phyloP scores from a whole-genome alignment of 2,113 vertebrate species.

The Centropus bengalensis region DNA sequence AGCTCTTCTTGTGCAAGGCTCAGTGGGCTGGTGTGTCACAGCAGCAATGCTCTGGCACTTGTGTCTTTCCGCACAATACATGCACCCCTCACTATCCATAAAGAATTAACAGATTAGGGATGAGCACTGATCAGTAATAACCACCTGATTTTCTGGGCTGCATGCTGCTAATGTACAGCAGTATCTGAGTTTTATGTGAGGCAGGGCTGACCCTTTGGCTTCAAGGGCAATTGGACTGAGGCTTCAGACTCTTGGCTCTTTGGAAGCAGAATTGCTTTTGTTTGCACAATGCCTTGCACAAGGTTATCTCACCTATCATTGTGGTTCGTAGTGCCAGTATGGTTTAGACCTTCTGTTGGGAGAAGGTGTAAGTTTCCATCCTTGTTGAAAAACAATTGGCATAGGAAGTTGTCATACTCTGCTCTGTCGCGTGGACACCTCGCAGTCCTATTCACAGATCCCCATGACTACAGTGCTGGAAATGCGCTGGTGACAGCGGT shows the following conservation, averaged over 20 bases:
- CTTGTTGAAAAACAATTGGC: background rate
- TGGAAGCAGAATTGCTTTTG: background rate
- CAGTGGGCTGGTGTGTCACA: background rate
- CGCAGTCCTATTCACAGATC: background rate
- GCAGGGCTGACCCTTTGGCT: background rate
- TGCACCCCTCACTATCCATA: rapidly evolving
- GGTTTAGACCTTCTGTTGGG: background rate
- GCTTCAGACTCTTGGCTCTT: background rate
- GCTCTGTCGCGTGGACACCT: background rate
- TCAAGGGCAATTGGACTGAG: background rate
- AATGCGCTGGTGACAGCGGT: background rate
- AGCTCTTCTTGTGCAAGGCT: background rate
- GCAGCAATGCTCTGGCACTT: background rate
- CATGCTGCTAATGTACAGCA: background rate
- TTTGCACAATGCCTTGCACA: background rate
- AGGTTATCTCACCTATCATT: background rate
- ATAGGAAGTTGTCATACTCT: background rate
- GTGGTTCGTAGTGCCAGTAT: background rate
- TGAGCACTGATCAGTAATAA: background rate
- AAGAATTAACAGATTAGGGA: background rate
- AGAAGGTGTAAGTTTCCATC: background rate
- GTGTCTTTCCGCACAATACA: background rate
- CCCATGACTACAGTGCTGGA: background rate
- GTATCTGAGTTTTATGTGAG: background rate
- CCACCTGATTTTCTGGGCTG: background rate